phyloP scores from a whole-genome alignment of 2,888 invertebrate genomes.

The Galeruca laticollis region DNA sequence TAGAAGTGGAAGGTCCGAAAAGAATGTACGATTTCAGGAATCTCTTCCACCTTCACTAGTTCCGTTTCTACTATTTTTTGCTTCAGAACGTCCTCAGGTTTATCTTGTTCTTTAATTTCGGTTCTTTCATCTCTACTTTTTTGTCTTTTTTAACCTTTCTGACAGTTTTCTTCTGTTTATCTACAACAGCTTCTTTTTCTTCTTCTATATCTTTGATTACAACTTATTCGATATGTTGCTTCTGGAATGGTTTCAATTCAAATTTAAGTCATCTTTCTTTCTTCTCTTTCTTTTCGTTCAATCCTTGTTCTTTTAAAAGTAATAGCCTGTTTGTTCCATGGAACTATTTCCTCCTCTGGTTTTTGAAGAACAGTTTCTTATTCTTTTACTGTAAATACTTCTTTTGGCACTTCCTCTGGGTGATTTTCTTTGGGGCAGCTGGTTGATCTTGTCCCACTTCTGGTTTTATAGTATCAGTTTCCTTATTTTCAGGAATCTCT shows the following conservation, averaged over 20 bases:
- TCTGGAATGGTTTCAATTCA: constrained; percentile 48
- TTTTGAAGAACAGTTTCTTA: too few relatives aligned
- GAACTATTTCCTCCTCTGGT: too few relatives aligned
- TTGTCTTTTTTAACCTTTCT: constrained; percentile 65
- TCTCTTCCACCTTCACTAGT: too few relatives aligned
- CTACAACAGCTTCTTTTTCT: constrained; percentile 41
- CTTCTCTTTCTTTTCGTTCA: constrained; percentile 67
- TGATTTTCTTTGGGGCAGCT: too few relatives aligned
- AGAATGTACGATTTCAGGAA: too few relatives aligned
- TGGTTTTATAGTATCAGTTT: too few relatives aligned
- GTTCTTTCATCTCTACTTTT: constrained; percentile 71
- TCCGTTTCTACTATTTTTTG: constrained; percentile 27
- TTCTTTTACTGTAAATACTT: too few relatives aligned
- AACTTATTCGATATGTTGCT: constrained; percentile 36
- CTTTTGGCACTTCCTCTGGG: too few relatives aligned
- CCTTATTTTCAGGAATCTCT: too few relatives aligned
- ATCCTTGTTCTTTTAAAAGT: constrained; percentile 66
- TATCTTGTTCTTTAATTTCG: constrained; percentile 65
- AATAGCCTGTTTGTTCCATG: too few relatives aligned
- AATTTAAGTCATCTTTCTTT: constrained; percentile 50
- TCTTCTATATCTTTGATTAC: not conserved
- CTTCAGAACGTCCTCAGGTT: not conserved
- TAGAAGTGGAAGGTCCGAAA: too few relatives aligned
- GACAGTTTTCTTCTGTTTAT: constrained; percentile 62
- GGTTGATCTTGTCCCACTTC: too few relatives aligned